A percentile compares a stretch with the other conserved stretches of the same genome.
These are phyloP conservation scores for Hypsopygia costalis DNA, from an alignment of 2,888 invertebrate genomes.

Conservation along the genomic window DNA sequence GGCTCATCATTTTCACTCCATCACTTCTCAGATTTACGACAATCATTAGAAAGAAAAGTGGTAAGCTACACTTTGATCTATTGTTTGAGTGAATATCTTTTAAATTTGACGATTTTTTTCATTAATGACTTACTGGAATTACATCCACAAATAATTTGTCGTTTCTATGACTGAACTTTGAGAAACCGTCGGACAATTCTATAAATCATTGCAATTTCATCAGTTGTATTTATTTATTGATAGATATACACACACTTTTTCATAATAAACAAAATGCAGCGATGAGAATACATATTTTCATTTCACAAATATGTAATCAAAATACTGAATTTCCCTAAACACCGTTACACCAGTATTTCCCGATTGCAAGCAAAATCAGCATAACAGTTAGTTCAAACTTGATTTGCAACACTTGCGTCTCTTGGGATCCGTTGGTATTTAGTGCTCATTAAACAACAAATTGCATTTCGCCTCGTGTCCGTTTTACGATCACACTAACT, in stretches of 20 bases:
- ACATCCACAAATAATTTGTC: slow-evolving; percentile 3
- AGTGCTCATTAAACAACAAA: slow-evolving; percentile 24
- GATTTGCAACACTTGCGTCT: not conserved
- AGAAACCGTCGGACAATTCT: too few species aligned
- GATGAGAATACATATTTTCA: too few species aligned
- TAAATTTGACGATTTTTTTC: slow-evolving; percentile 15
- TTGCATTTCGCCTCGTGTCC: slow-evolving; percentile 45
- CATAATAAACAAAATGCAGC: too few species aligned
- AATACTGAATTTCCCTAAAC: not conserved
- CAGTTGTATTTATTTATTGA: not conserved
- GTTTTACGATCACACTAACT: slow-evolving; percentile 51
- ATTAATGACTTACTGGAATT: slow-evolving; percentile 6
- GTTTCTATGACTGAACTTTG: too few species aligned
- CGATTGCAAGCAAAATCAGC: not conserved
- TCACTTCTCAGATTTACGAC: slow-evolving; percentile 45
- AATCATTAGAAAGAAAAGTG: slow-evolving; percentile 35
- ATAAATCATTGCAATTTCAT: too few species aligned
- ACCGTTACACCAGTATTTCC: not conserved
- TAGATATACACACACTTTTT: not conserved
- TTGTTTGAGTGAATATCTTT: slow-evolving; percentile 23
- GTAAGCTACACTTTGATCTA: slow-evolving; percentile 44
- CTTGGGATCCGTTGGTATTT: slow-evolving; percentile 10
- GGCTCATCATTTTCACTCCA: slow-evolving; percentile 42
- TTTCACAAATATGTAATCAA: too few species aligned
- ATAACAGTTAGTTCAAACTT: slow-evolving; percentile 1